These are phyloP conservation scores for Gavia stellata DNA, from an alignment of 2,113 vertebrate species.

Conservation along the genomic window DNA sequence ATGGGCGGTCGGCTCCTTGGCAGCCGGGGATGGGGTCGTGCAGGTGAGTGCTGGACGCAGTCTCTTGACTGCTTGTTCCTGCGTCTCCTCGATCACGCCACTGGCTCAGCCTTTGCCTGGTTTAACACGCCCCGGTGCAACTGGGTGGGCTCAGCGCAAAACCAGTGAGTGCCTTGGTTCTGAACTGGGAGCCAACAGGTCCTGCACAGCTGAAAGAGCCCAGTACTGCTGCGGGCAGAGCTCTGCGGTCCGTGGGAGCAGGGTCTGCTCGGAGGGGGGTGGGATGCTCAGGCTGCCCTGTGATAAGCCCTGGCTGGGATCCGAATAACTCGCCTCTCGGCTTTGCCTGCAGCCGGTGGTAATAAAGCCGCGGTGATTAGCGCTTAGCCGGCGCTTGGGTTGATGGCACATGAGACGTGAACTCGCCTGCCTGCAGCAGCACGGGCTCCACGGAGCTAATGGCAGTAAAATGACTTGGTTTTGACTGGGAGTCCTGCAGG, in stretches of 20 bases:
- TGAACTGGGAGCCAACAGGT: neutral
- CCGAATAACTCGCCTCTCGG: neutral
- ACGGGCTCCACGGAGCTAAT: neutral
- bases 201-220: neutral
- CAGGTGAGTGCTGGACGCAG: neutral
- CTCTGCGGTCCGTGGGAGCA: fast-evolving
- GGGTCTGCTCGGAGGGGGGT: neutral
- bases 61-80: neutral
- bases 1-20: neutral
- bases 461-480: neutral
- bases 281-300: neutral
- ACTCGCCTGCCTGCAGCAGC: neutral
- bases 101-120: neutral
- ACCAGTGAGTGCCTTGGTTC: neutral
- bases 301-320: neutral
- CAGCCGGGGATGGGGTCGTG: neutral
- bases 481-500: neutral
- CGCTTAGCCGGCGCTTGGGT: neutral
- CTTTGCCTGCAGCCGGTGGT: neutral
- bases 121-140: neutral
- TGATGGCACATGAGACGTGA: neutral
- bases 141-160: neutral
- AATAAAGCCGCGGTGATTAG: neutral
- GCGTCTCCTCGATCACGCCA: neutral
- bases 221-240: neutral